Conservation (phyloP, 2,797 vertebrate species). For the Ctenopoma multispine region DNA sequence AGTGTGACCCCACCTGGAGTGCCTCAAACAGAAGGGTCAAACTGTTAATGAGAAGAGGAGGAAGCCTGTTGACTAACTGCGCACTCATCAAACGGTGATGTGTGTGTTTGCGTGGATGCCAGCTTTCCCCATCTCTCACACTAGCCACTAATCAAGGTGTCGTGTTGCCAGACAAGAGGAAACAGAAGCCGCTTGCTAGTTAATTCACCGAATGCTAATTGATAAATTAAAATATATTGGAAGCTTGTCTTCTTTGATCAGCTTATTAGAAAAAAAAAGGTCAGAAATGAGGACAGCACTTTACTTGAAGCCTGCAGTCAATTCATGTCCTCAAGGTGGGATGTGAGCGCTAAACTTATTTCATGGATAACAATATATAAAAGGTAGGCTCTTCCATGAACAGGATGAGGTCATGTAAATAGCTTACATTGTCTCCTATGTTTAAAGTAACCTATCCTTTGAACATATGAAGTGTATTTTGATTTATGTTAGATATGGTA, state of each 20-base stretch:
- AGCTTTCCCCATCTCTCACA: constrained; percentile 40
- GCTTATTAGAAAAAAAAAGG: neutral
- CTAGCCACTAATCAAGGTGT: constrained; percentile 57
- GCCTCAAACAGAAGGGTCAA: constrained; percentile 67
- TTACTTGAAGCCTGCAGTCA: too few species aligned
- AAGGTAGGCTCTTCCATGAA: neutral
- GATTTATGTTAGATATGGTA: constrained; percentile 19
- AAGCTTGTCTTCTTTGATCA: constrained; percentile 8
- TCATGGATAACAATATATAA: constrained; percentile 38
- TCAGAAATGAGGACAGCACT: constrained; percentile 9
- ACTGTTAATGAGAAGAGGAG: constrained; percentile 58
- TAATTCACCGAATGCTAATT: constrained; percentile 44
- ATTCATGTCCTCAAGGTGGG: constrained; percentile 22
- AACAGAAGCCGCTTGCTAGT: constrained; percentile 42
- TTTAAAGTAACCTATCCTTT: constrained; percentile 16
- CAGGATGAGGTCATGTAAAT: too few species aligned
- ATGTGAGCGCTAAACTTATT: constrained; percentile 33
- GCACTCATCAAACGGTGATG: constrained; percentile 61
- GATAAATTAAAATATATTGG: constrained; percentile 25
- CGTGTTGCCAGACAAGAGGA: constrained; percentile 62
- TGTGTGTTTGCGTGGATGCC: constrained; percentile 37
- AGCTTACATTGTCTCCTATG: neutral
- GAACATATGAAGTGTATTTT: constrained; percentile 14
- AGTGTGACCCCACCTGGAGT: constrained; percentile 57
- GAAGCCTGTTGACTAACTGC: constrained; percentile 62